Evolutionary conservation across 1,140 invertebrate species (phyloP).

Genomic region (Ostrea edulis): DNA sequence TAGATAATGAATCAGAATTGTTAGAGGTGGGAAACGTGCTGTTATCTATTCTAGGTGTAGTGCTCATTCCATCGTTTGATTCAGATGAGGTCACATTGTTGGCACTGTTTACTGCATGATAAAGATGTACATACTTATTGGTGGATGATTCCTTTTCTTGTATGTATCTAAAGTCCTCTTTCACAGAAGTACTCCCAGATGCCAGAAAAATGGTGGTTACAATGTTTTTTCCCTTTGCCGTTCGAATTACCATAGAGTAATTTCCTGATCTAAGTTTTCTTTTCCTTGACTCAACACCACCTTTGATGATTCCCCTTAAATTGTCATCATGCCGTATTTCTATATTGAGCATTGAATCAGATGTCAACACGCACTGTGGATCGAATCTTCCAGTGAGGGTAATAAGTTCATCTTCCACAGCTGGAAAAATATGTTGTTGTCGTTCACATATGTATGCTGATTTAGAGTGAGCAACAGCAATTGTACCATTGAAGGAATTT

Average conservation of each 20-base stretch:
- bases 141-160: not conserved
- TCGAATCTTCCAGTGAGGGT: not conserved
- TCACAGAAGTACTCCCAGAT: not conserved
- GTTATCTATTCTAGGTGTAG: too few relatives aligned
- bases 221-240: slow-evolving; percentile 42
- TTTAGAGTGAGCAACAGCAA: slow-evolving; percentile 37
- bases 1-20: too few relatives aligned
- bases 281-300: slow-evolving; percentile 39
- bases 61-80: too few relatives aligned
- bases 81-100: too few relatives aligned
- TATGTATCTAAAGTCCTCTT: not conserved
- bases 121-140: too few relatives aligned
- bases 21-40: not conserved
- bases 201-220: slow-evolving; percentile 45
- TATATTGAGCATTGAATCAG: not conserved
- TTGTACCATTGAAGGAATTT: slow-evolving; percentile 34
- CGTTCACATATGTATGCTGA: slow-evolving; percentile 38
- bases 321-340: slow-evolving; percentile 42
- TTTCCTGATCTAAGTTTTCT: slow-evolving; percentile 29
- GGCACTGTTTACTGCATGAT: too few relatives aligned
- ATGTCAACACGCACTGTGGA: not conserved
- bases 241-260: slow-evolving; percentile 26
- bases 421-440: not conserved
- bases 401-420: not conserved
- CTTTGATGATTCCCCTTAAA: slow-evolving; percentile 38